Percentiles rank a stretch among this genome's conserved stretches.
Conservation (phyloP, 1,140 invertebrate genomes). For the Bombus cullumanus region DNA sequence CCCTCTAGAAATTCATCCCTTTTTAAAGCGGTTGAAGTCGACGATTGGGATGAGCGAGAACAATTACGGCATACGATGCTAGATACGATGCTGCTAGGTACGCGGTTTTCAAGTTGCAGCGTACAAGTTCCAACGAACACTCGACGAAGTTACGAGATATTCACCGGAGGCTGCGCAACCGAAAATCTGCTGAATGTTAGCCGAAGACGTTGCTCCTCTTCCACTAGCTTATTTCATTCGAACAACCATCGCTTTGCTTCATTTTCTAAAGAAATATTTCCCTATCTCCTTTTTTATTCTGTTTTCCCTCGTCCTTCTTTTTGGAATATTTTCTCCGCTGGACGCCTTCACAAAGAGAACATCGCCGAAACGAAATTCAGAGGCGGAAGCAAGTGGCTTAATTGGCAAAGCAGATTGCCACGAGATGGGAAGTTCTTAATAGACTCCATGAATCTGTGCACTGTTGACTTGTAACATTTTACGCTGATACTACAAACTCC, state of each 20-base stretch:
- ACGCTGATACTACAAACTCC: too few relatives aligned
- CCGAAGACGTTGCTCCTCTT: neutral
- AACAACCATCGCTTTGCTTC: neutral
- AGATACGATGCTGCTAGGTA: neutral
- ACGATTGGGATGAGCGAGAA: slow-evolving; percentile 6
- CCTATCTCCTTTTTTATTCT: neutral
- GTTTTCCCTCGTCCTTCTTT: too few relatives aligned
- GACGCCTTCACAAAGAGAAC: neutral
- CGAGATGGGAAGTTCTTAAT: slow-evolving; percentile 4
- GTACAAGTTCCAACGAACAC: slow-evolving; percentile 23
- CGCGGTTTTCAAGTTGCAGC: slow-evolving; percentile 21
- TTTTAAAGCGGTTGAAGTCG: slow-evolving; percentile 22
- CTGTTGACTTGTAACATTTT: slow-evolving; percentile 2
- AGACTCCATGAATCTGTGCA: neutral
- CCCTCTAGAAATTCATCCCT: neutral
- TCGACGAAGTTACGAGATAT: slow-evolving; percentile 41
- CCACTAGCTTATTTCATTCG: neutral
- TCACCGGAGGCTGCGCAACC: neutral
- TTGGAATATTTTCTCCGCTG: neutral
- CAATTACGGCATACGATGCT: slow-evolving; percentile 35
- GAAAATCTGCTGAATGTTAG: neutral
- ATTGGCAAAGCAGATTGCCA: slow-evolving; percentile 11
- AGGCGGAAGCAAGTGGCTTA: neutral
- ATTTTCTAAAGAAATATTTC: neutral
- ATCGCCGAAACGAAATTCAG: neutral